phyloP scores from a whole-genome alignment of 2,797 vertebrate genomes.

The Cebuella pygmaea region DNA sequence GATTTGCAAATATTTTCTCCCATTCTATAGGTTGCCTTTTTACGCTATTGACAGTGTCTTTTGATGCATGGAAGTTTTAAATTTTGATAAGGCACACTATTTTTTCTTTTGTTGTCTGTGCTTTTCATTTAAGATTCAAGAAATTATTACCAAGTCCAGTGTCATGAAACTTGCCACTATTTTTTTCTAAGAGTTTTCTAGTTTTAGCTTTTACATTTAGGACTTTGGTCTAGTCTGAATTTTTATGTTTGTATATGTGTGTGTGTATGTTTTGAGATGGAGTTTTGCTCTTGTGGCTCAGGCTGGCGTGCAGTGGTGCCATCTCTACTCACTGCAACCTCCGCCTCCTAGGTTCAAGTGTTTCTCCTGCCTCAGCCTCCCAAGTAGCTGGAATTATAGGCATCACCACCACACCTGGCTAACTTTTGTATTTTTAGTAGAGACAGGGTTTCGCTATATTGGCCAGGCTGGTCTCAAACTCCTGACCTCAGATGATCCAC shows the following conservation, averaged over 20 bases:
- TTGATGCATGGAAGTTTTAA: neutral
- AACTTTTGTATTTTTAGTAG: too few relatives aligned
- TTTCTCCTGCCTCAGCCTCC: too few relatives aligned
- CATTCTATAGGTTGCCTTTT: neutral
- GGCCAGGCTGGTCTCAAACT: neutral
- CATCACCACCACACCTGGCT: too few relatives aligned
- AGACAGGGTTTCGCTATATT: too few relatives aligned
- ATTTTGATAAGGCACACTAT: neutral
- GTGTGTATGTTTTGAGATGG: too few relatives aligned
- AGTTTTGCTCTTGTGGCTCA: too few relatives aligned
- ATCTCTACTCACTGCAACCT: too few relatives aligned
- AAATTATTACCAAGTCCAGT: neutral
- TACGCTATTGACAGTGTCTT: neutral
- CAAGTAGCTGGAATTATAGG: too few relatives aligned
- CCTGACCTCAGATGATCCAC: neutral
- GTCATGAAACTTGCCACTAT: neutral
- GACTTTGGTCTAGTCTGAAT: neutral
- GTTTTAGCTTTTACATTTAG: slow-evolving; percentile 12
- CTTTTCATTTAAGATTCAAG: neutral
- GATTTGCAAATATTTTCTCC: neutral
- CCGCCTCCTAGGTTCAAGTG: too few relatives aligned
- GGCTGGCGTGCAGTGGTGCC: too few relatives aligned
- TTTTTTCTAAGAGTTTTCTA: neutral
- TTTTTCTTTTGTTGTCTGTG: neutral
- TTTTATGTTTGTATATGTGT: too few relatives aligned